phyloP scores from a whole-genome alignment of 2,888 invertebrate species.

The Halictus ligatus region DNA sequence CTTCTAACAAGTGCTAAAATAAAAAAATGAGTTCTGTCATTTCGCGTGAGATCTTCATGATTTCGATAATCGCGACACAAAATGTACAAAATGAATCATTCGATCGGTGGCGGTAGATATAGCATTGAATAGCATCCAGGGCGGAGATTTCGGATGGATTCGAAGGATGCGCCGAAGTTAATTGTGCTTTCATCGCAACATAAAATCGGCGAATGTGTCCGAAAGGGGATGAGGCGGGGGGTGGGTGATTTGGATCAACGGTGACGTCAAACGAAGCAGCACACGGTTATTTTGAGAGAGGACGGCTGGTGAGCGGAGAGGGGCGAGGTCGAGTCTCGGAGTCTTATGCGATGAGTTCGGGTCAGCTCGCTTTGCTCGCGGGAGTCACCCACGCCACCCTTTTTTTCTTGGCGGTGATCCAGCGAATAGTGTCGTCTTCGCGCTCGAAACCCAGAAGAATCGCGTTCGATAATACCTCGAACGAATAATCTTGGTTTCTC shows the following conservation, averaged over 20 bases:
- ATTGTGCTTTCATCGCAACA: conserved; percentile 51
- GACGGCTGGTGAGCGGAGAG: conserved; percentile 50
- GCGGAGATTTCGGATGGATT: neutral
- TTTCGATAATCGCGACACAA: too few relatives aligned
- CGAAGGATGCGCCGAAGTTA: conserved; percentile 22
- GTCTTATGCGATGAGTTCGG: conserved; percentile 68
- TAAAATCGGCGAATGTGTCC: conserved; percentile 42
- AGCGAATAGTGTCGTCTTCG: conserved; percentile 56
- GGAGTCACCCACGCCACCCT: conserved; percentile 76
- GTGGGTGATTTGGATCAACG: conserved; percentile 66
- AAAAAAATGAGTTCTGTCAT: too few relatives aligned
- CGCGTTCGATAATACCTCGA: conserved; percentile 43
- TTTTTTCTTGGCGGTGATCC: conserved; percentile 71
- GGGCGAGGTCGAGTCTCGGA: conserved; percentile 67
- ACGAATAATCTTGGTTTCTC: conserved; percentile 29
- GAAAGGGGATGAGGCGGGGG: conserved; percentile 16
- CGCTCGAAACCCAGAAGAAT: conserved; percentile 48
- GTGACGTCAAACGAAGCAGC: conserved; percentile 75
- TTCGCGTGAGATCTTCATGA: too few relatives aligned
- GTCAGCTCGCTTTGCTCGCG: conserved; percentile 71
- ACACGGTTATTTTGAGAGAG: conserved; percentile 72
- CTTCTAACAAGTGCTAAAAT: too few relatives aligned
- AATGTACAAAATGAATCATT: too few relatives aligned
- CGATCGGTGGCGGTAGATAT: neutral
- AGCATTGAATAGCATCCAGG: neutral